Base-by-base conservation (phyloP, 2,797 vertebrate species). In the Anolis apletophallus region DNA sequence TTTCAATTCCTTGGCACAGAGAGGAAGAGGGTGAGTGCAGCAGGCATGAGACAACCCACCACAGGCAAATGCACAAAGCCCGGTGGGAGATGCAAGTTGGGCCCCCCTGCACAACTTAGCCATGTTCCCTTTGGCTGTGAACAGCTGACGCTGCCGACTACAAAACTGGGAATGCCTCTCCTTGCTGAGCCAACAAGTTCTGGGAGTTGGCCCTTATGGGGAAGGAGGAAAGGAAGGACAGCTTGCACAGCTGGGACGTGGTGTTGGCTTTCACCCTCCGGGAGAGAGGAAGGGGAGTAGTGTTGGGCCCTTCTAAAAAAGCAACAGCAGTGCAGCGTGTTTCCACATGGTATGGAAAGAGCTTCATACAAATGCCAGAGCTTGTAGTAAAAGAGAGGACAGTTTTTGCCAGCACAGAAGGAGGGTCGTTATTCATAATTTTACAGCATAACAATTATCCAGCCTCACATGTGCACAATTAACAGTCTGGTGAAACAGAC, bases 231-330 rank as follows among this genome's bases (percentile, higher is more conserved):
- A n/a, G 57, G 73, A n/a, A 54, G 78, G 78, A 55, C 29, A 55
- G 85, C 26, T 84, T 61, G 77, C 77, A 80, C 84, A 85, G 77
- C 76, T 85, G 84, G 84, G 68, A 61, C 11, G 23, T 80, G 84
- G 84, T 85, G 84, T 85, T 85, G 68, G 84, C 55, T 85, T 85
- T 80, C 84, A 85, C 10, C 84, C 77, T 61, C 64, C 5, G 16
- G 61, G 50, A 85, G 21, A 34, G 74, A 72, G 73, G 71, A 12
- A 59, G 10, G 17, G 26, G 34, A 55, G 74, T 2, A 1, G 17
- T 9, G 40, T 46, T n/a, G 29, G 36, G 36, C 76, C 84, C 21
- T 32, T 57, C 54, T 80, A 11, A 23, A 69, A 64, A 80, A 71
- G 26, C 84, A 40, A 13, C 64, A 59, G 68, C 32, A 54, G 29